phyloP scores from a whole-genome alignment of 2,797 vertebrate genomes.

The Smutsia gigantea region DNA sequence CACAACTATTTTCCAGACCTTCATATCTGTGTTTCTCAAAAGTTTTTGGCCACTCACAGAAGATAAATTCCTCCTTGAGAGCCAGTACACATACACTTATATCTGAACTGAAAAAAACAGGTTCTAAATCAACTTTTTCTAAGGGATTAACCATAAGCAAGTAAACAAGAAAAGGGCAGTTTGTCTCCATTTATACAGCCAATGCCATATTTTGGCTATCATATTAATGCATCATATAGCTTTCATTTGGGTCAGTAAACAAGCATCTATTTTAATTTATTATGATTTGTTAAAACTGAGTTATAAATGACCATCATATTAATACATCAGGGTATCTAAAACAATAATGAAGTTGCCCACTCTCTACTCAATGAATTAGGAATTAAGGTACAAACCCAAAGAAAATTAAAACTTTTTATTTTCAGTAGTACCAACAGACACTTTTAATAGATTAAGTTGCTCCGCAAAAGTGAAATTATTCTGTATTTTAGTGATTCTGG shows the following conservation, averaged over 20 bases:
- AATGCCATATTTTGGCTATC: neutral
- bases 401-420: neutral
- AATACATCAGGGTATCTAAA: neutral
- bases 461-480: neutral
- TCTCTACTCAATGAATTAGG: neutral
- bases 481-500: neutral
- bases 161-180: neutral
- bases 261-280: neutral
- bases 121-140: neutral
- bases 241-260: neutral
- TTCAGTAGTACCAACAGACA: neutral
- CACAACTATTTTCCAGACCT: neutral
- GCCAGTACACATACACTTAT: neutral
- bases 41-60: neutral
- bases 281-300: neutral
- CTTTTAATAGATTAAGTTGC: neutral
- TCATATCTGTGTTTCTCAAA: constrained; percentile 12
- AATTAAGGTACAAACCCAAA: constrained; percentile 19
- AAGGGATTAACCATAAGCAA: constrained; percentile 32
- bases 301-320: neutral
- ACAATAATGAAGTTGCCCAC: constrained; percentile 4
- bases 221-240: neutral
- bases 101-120: neutral
- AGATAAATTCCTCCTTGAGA: neutral
- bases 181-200: neutral